Base-by-base conservation (phyloP, 1,140 invertebrate species). In the Neomicropteryx cornuta region DNA sequence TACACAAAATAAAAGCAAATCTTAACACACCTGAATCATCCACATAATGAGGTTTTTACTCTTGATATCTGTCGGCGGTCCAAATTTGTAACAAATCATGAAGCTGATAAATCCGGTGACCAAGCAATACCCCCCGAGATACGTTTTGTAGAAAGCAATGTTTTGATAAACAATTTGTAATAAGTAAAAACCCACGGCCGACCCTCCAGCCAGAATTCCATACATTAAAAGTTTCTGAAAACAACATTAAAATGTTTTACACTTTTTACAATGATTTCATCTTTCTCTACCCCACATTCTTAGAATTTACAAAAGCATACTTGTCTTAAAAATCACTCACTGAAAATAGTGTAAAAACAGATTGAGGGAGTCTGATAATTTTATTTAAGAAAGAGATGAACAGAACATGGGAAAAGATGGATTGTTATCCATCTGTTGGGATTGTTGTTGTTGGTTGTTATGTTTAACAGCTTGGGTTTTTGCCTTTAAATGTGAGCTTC, bases 1-100 rank as follows among this genome's bases (percentile, higher is more conserved):
- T 35, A 18, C 22, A 5, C 6, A 32, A 42, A 32, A 23, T 8
- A 32, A 32, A 32, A 14, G 19, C 18, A 24, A 5, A 38, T 17
- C 2, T 17, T 51, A 46, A 45, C 50, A 49, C 45, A 84, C 73
- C 70, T 92, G 87, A 23, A 92, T 55, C 37, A 72, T 69, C 90
- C 90, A 95, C 58, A 83, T 81, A 32, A 95, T 87, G 31, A 95
- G 71, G 53, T 86, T 79, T 48, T 84, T 79, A 17, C 83, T 88
- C 38, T 81, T 69, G 5, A 71, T 54, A 66, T 95, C 81, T 36
- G 71, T 77, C 1, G 91, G 78, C 3, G 91, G 90, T 0, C 91
- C 92, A 52, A 83, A 75, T 43, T 86, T 77, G 57, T 97, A 97
- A 61, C 87, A 90, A 33, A 90, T 62, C 4, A 86, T 59, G 53